Evolutionary conservation across 1,140 invertebrate genomes (phyloP).

Genomic region (Lasioglossum albipes): DNA sequence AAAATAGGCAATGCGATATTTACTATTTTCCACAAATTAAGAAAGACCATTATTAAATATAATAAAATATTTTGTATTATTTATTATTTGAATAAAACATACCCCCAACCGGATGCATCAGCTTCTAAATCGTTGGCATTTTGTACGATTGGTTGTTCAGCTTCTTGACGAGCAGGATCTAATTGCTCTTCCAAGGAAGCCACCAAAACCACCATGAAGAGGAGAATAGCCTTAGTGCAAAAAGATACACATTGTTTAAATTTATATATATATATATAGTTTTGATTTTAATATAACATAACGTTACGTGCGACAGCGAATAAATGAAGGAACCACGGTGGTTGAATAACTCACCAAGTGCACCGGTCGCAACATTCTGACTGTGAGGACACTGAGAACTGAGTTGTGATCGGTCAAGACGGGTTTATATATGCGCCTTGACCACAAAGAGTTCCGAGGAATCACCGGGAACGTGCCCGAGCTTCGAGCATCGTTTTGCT

Average conservation of each 20-base stretch:
- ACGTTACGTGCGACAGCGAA: neutral
- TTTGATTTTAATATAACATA: too few relatives aligned
- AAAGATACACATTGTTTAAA: neutral
- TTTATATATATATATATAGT: too few relatives aligned
- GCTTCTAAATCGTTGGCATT: slow-evolving; percentile 23
- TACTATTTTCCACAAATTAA: too few relatives aligned
- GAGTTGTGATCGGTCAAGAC: neutral
- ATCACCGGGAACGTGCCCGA: neutral
- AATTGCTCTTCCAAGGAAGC: neutral
- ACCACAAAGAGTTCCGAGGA: neutral
- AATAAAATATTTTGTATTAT: neutral
- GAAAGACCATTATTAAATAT: too few relatives aligned
- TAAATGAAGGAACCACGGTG: neutral
- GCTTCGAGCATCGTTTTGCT: neutral
- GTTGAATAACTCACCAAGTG: slow-evolving; percentile 25
- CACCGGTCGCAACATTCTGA: slow-evolving; percentile 15
- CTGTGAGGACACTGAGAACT: neutral
- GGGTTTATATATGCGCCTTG: slow-evolving; percentile 21
- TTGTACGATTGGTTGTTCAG: neutral
- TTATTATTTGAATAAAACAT: neutral
- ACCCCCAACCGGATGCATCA: slow-evolving; percentile 16
- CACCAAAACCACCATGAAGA: slow-evolving; percentile 20
- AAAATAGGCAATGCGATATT: too few relatives aligned
- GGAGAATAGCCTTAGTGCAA: neutral
- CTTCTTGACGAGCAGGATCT: neutral